A percentile compares a stretch with the other conserved stretches of the same genome.
Conservation (phyloP, 2,113 vertebrate species). For the Muntiacus muntjak region DNA sequence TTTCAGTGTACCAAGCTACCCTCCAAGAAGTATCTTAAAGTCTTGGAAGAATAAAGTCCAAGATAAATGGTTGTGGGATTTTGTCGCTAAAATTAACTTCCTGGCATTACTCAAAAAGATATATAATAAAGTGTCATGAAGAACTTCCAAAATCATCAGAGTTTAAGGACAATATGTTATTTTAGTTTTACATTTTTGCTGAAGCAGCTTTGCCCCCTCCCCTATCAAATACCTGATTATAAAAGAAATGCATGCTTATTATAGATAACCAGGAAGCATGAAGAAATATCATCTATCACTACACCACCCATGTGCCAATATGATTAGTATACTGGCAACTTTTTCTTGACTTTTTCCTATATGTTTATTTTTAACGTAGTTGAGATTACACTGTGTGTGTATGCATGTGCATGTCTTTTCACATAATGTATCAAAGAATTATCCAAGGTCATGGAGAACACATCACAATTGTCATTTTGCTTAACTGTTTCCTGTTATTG, state of each 20-base stretch:
- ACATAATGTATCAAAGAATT: neutral
- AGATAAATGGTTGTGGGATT: neutral
- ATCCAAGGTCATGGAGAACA: neutral
- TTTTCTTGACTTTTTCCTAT: neutral
- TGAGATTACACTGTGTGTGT: neutral
- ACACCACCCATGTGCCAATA: too few relatives aligned
- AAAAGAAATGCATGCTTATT: neutral
- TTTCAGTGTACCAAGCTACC: neutral
- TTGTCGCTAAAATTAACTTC: neutral
- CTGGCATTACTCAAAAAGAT: neutral
- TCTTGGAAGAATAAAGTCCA: neutral
- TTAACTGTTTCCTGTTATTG: neutral
- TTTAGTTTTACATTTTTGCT: neutral
- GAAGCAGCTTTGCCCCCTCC: neutral
- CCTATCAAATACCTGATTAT: neutral
- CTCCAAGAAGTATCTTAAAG: neutral
- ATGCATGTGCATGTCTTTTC: neutral
- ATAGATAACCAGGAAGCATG: neutral
- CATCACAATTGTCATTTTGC: neutral
- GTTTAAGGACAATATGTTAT: neutral
- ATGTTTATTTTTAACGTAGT: neutral
- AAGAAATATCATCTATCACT: neutral
- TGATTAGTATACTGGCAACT: neutral
- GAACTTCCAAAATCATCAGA: neutral
- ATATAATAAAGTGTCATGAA: neutral